These are phyloP conservation scores for Emesis furor DNA, from an alignment of 2,888 invertebrate genomes.

Conservation along the genomic window DNA sequence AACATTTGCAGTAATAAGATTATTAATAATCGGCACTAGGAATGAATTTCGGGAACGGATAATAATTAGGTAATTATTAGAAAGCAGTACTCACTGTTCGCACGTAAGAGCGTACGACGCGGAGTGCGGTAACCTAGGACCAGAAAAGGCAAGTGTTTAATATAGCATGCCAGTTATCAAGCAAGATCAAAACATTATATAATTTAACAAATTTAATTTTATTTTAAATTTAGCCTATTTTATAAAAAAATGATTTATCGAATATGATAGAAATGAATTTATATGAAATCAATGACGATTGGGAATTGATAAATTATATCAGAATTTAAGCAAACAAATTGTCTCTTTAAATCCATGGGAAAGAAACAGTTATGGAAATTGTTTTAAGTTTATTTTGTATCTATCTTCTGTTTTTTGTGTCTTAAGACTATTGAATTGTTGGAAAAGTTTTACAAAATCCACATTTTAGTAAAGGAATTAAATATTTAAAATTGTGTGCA, in stretches of 20 bases:
- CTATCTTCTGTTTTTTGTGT: too few species aligned
- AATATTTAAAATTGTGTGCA: too few species aligned
- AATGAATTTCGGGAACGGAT: slow-evolving; percentile 45
- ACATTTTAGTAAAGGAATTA: too few species aligned
- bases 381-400: too few species aligned
- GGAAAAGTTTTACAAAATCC: too few species aligned
- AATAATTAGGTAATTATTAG: slow-evolving; percentile 77
- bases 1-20: slow-evolving; percentile 4
- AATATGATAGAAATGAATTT: background rate
- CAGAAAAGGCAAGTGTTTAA: slow-evolving; percentile 89
- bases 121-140: slow-evolving; percentile 92
- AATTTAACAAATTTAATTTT: background rate
- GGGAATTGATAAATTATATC: background rate
- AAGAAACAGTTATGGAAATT: background rate
- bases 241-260: too few species aligned
- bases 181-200: slow-evolving; percentile 81
- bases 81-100: slow-evolving; percentile 93
- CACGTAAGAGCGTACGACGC: slow-evolving; percentile 93
- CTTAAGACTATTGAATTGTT: background rate
- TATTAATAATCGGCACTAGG: slow-evolving; percentile 2
- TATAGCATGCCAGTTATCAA: slow-evolving; percentile 90
- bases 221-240: slow-evolving; percentile 8
- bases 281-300: background rate
- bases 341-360: background rate
- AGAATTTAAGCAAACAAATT: background rate